phyloP scores from a whole-genome alignment of 2,113 vertebrate genomes.

The Nestor notabilis region DNA sequence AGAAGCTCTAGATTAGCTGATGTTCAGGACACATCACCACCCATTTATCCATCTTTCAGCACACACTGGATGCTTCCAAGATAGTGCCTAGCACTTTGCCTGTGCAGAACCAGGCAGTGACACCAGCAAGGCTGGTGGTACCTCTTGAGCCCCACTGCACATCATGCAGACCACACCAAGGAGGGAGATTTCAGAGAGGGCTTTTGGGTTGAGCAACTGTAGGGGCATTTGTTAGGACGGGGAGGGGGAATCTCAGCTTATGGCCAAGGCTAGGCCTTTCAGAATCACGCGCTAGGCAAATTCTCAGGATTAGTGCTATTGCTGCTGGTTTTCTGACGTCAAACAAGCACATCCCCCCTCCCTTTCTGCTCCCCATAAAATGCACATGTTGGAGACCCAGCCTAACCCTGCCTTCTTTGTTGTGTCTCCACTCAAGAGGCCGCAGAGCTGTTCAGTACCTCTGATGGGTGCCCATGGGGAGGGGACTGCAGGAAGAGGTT shows the following conservation, averaged over 20 bases:
- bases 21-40: background rate
- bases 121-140: background rate
- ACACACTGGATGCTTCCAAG: background rate
- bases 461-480: background rate
- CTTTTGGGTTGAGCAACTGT: background rate
- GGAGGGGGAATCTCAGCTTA: background rate
- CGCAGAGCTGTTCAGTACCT: background rate
- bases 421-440: background rate
- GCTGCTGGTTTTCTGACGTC: background rate
- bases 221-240: background rate
- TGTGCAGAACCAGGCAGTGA: background rate
- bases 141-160: background rate
- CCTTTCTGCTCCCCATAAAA: background rate
- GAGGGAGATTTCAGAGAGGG: background rate
- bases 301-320: background rate
- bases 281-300: background rate
- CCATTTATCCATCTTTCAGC: background rate
- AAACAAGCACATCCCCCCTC: background rate
- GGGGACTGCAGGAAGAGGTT: background rate
- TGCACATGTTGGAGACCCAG: background rate
- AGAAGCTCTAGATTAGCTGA: background rate
- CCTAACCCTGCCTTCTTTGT: background rate
- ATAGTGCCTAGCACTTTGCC: background rate
- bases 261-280: background rate
- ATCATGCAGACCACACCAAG: background rate